Conservation (phyloP, 2,888 invertebrate species). For the Cremastobaeus sp. region DNA sequence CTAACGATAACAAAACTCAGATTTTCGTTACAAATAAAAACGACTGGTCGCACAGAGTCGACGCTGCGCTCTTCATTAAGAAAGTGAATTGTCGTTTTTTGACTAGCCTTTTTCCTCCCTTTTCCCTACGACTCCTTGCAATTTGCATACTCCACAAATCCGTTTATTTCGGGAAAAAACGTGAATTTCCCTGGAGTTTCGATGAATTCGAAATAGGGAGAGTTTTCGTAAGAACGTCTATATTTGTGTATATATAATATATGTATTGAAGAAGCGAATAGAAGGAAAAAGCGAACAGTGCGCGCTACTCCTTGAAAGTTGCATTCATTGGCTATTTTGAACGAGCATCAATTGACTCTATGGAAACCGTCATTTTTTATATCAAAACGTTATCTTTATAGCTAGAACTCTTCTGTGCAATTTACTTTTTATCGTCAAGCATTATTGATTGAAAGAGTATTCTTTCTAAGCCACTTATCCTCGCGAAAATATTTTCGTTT, state of each 20-base stretch:
- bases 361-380: conserved; percentile 5
- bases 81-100: conserved; percentile 36
- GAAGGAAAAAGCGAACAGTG: background rate
- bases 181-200: conserved; percentile 25
- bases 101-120: conserved; percentile 7
- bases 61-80: conserved; percentile 44
- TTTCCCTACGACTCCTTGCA: conserved; percentile 27
- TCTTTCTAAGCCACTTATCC: conserved; percentile 20
- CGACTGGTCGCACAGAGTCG: conserved; percentile 27
- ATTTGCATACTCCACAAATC: conserved; percentile 38
- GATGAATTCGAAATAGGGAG: conserved; percentile 22
- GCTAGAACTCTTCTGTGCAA: conserved; percentile 16
- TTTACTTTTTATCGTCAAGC: conserved; percentile 21
- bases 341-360: conserved; percentile 5
- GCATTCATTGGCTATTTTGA: conserved; percentile 7
- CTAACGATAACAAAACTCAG: conserved; percentile 11
- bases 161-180: conserved; percentile 23
- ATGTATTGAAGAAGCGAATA: background rate
- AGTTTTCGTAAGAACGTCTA: conserved; percentile 15
- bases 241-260: background rate
- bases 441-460: conserved; percentile 31
- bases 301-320: too few species aligned
- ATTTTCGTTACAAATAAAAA: conserved; percentile 28
- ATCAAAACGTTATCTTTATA: conserved; percentile 34
- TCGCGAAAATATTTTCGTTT: conserved; percentile 26